Conservation (phyloP, 2,113 vertebrate genomes). For the Benitochromis conjunctus region DNA sequence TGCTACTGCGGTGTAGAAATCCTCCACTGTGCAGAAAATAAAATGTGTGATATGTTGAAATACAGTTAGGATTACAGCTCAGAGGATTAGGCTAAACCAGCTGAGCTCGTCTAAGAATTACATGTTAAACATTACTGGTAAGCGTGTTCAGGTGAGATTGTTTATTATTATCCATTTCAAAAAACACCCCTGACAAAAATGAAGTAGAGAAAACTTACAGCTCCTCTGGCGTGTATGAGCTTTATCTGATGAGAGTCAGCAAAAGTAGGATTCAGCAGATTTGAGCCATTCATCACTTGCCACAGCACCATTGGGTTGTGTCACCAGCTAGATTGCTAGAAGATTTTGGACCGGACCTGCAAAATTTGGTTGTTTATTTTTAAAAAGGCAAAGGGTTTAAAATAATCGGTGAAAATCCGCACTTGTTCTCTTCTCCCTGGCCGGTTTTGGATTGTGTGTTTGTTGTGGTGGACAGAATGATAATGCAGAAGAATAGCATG, state of each 20-base stretch:
- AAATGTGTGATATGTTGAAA: conserved; percentile 57
- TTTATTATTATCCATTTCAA: conserved; percentile 43
- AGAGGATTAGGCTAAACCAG: conserved; percentile 58
- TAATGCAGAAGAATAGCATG: conserved; percentile 11
- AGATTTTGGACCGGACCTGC: conserved; percentile 21
- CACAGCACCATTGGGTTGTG: conserved; percentile 5
- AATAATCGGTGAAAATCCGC: not conserved
- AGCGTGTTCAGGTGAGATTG: conserved; percentile 49
- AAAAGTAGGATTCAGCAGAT: not conserved
- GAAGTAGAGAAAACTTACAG: not conserved
- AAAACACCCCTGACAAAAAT: not conserved
- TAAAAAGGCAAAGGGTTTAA: conserved; percentile 25
- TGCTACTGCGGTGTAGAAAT: not conserved
- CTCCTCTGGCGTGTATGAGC: not conserved
- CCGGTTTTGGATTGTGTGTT: not conserved
- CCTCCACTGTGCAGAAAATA: conserved; percentile 28
- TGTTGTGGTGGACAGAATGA: conserved; percentile 18
- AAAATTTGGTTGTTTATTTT: conserved; percentile 28
- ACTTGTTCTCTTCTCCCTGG: not conserved
- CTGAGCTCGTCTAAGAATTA: conserved; percentile 55
- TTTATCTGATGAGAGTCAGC: not conserved
- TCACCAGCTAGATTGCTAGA: conserved; percentile 35
- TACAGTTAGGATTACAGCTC: conserved; percentile 52
- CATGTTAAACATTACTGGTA: conserved; percentile 50
- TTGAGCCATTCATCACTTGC: conserved; percentile 53